Evolutionary conservation across 2,797 vertebrate genomes (phyloP), one percentile per base, ranked within the genome.

Genomic region (Anguilla anguilla): DNA sequence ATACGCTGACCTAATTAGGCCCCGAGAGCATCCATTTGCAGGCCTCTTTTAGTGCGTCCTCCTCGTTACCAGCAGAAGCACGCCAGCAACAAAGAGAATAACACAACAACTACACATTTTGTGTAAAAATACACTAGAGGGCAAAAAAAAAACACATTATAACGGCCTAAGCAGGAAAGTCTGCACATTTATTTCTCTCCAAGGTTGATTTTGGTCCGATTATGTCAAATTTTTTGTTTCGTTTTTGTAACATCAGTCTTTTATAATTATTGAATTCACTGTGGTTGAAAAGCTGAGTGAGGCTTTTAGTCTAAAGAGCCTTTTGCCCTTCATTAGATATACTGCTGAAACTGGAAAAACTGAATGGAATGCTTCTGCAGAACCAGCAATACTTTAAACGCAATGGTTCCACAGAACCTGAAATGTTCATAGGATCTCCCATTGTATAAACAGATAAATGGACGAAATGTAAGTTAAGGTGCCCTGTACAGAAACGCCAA

Each of bases 1-100:
- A 89, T 88, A 89, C 6, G 67, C 89, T 90, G 91, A 91, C 89
- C 89, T 93, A 93, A 93, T 91, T 92, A 92, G 88, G 79, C 88
- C 91, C 89, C 89, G 51, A 88, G 91, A 91, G 91, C 88, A 91
- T 64, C 79, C 87, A 85, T 88, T 86, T 88, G 88, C 88, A 59
- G 86, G 55, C 17, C n/a, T 39, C 86, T 86, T 85, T 87, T 43
- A 87, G 35, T 3, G 11, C 85, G 72, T 89, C 77, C 86, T 84
- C 11, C 6, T 88, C 89, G 85, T 89, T 85, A 84, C 79, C 79
- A 77, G 69, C 31, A 53, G 84, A 82, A 91, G 57, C 59, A 53
- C 22, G 83, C 39, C 57, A 85, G 31, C 35, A 64, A 39, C 84
- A 59, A 61, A 61, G 57, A 25, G 59, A 85, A 35, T 85, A 35